phyloP scores from a whole-genome alignment of 2,113 vertebrate genomes.

The Xenotilapia longispinis region DNA sequence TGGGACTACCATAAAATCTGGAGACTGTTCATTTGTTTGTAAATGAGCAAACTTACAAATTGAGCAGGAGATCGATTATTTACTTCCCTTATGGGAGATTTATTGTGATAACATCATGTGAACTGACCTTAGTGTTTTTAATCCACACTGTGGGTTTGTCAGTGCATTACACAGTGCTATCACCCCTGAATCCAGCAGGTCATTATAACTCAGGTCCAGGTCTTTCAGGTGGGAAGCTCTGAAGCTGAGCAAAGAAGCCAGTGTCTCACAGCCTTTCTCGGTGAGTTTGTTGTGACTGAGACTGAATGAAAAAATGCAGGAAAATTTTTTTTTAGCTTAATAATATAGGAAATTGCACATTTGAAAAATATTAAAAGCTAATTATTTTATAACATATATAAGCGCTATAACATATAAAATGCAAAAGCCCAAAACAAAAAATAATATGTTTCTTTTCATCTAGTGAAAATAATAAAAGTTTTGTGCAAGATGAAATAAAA shows the following conservation, averaged over 20 bases:
- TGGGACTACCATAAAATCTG: background rate
- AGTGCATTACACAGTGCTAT: background rate
- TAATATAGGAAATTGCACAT: background rate
- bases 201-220: slow-evolving; percentile 27
- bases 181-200: background rate
- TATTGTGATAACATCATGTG: background rate
- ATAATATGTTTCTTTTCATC: background rate
- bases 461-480: background rate
- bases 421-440: background rate
- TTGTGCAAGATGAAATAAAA: background rate
- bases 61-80: background rate
- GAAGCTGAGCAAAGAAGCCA: background rate
- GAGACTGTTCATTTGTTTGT: background rate
- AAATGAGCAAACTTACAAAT: background rate
- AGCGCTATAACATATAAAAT: background rate
- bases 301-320: background rate
- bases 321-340: background rate
- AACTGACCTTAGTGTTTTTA: slow-evolving; percentile 5
- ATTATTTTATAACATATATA: background rate
- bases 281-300: slow-evolving; percentile 8
- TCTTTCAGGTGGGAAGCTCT: background rate
- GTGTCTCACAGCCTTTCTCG: background rate
- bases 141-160: background rate
- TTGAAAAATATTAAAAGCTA: background rate
- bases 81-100: background rate